Conservation (phyloP, 2,113 vertebrate genomes). For the Eudorcas thomsonii region DNA sequence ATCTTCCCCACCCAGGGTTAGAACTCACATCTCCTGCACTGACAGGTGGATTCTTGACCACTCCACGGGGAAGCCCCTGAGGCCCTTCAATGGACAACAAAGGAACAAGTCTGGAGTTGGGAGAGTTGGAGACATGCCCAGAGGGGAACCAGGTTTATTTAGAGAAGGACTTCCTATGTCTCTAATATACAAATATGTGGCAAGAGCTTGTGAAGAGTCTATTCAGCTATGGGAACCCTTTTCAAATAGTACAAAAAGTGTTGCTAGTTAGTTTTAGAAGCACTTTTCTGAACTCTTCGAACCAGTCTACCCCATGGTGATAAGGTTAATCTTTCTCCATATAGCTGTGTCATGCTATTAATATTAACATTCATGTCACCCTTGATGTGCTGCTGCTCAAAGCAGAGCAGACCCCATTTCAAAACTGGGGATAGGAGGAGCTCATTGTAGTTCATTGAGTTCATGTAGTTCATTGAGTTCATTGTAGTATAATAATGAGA, state of each 20-base stretch:
- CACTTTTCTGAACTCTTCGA: neutral
- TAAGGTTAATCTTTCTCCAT: neutral
- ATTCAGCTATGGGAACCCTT: neutral
- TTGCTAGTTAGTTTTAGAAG: neutral
- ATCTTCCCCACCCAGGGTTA: neutral
- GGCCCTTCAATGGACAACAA: neutral
- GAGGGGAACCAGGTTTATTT: neutral
- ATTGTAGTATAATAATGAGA: neutral
- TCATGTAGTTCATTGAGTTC: no score
- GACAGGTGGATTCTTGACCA: neutral
- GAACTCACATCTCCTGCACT: neutral
- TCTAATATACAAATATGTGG: neutral
- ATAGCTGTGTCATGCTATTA: neutral
- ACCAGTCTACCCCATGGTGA: neutral
- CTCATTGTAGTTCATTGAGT: neutral
- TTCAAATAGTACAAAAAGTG: neutral
- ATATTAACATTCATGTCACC: neutral
- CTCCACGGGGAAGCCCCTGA: neutral
- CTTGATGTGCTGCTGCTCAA: neutral
- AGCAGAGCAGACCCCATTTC: neutral
- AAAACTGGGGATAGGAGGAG: neutral
- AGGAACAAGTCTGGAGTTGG: neutral
- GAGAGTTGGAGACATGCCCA: neutral
- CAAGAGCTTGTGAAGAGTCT: neutral
- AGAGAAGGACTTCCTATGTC: neutral